phyloP scores from a whole-genome alignment of 2,797 vertebrate genomes.

The Microchirus variegatus region DNA sequence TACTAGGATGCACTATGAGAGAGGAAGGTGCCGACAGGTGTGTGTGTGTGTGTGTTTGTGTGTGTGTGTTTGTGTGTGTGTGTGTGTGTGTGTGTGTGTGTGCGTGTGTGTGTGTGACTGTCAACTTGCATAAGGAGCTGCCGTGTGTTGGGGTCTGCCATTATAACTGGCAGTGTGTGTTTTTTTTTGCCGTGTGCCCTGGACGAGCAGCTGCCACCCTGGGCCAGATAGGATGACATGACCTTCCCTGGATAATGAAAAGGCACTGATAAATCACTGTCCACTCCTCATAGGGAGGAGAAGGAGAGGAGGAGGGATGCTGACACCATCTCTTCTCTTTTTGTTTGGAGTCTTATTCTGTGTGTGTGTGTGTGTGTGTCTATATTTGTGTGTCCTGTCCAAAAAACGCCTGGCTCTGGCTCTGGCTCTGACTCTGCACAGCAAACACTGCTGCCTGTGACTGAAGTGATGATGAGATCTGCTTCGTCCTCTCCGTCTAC shows the following conservation, averaged over 20 bases:
- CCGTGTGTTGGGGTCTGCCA: constrained; percentile 32
- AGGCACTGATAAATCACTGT: constrained; percentile 77
- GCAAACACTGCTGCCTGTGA: constrained; percentile 48
- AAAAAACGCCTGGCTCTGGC: constrained; percentile 29
- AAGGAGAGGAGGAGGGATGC: constrained; percentile 35
- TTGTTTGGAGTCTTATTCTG: constrained; percentile 20
- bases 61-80: too few species aligned
- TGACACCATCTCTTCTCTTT: constrained; percentile 40
- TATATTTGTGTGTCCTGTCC: constrained; percentile 17
- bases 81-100: constrained; percentile 26
- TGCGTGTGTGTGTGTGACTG: constrained; percentile 19
- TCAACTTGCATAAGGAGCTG: constrained; percentile 39
- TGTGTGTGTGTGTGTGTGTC: constrained; percentile 4
- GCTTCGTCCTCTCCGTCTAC: constrained; percentile 38
- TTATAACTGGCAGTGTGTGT: constrained; percentile 26
- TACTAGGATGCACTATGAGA: constrained; percentile 46
- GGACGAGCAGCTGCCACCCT: constrained; percentile 73
- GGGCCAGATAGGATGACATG: constrained; percentile 76
- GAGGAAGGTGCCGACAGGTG: constrained; percentile 59
- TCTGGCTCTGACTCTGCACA: constrained; percentile 24
- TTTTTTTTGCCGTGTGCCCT: constrained; percentile 14
- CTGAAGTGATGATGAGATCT: constrained; percentile 56
- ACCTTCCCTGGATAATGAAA: constrained; percentile 78
- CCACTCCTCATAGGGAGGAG: constrained; percentile 59
- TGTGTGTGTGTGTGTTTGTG: constrained; percentile 7